A percentile compares a stretch with the other conserved stretches of the same genome.
Evolutionary conservation across 2,888 invertebrate genomes (phyloP).

Genomic region (Orchesella flavescens): DNA sequence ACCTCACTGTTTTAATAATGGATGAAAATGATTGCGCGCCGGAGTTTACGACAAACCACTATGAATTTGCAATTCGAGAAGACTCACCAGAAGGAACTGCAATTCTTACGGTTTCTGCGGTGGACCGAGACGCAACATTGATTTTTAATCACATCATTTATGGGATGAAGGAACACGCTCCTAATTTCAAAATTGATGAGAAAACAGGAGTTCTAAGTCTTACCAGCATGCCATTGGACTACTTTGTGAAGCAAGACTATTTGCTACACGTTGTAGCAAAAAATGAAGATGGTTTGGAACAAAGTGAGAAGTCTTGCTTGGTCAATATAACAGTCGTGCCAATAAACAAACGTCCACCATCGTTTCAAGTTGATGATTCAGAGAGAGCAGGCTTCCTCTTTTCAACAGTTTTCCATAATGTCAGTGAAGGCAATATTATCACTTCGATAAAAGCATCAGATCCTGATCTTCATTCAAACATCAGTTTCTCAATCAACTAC

Average conservation of each 20-base stretch:
- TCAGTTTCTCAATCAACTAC: constrained; percentile 2
- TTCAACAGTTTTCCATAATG: not conserved
- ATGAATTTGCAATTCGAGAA: constrained; percentile 1
- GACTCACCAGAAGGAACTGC: not conserved
- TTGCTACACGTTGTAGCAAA: not conserved
- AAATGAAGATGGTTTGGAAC: not conserved
- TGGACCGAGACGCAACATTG: not conserved
- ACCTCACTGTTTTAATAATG: not conserved
- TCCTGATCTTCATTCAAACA: not conserved
- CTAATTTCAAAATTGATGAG: not conserved
- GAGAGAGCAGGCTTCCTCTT: not conserved
- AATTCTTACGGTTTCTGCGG: not conserved
- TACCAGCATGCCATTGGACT: not conserved
- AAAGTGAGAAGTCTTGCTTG: not conserved
- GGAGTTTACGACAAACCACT: constrained; percentile 3
- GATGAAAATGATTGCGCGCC: constrained; percentile 21
- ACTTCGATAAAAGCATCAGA: not conserved
- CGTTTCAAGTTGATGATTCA: not conserved
- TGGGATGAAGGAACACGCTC: not conserved
- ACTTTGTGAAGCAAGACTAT: not conserved
- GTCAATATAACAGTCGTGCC: not conserved
- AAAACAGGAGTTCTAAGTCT: constrained; percentile 7
- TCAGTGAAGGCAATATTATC: not conserved
- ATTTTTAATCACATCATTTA: not conserved
- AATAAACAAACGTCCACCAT: constrained; percentile 16